phyloP scores from a whole-genome alignment of 2,113 vertebrate species.

The Heteronetta atricapilla region DNA sequence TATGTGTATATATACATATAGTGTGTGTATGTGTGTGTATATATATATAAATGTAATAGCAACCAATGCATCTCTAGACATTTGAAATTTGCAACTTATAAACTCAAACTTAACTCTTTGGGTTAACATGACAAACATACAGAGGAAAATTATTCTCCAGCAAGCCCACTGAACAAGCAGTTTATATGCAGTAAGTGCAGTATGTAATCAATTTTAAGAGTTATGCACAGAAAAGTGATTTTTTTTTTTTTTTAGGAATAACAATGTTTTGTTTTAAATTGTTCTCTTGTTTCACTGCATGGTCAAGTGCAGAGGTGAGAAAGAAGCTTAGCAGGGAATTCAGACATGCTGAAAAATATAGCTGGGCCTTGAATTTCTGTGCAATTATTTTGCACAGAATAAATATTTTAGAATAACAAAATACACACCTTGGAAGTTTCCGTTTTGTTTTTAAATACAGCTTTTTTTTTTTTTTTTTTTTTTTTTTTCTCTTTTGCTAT shows the following conservation, averaged over 20 bases:
- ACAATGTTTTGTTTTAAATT: background rate
- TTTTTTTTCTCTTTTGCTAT: background rate
- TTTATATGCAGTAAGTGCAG: background rate
- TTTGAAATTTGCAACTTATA: background rate
- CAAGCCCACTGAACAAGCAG: background rate
- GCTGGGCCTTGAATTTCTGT: background rate
- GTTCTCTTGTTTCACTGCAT: background rate
- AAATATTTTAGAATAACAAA: background rate
- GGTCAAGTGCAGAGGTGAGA: background rate
- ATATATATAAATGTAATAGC: background rate
- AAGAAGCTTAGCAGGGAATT: background rate
- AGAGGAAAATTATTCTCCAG: background rate
- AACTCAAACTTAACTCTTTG: background rate
- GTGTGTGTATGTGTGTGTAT: no score
- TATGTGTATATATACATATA: no score
- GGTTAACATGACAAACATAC: background rate
- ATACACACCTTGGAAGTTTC: background rate
- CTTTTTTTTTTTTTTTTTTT: background rate
- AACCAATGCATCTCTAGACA: background rate
- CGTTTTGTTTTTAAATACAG: background rate
- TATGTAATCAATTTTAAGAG: background rate
- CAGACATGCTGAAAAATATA: background rate
- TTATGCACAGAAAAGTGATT: background rate
- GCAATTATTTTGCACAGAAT: background rate
- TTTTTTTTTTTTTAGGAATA: background rate